Evolutionary conservation across 2,888 invertebrate species (phyloP).

Genomic region (Ichneumon xanthorius): DNA sequence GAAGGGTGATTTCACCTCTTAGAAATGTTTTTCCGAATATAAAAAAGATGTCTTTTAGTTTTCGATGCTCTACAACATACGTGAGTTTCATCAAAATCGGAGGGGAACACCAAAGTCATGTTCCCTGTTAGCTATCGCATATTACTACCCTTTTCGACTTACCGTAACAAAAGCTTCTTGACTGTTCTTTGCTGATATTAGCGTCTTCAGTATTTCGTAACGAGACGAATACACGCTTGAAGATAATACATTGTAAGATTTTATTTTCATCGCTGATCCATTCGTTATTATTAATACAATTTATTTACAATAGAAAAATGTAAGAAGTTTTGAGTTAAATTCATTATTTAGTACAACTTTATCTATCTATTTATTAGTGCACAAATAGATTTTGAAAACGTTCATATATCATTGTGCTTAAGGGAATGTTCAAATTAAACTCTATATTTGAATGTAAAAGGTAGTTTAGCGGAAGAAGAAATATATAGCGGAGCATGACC

Average conservation of each 20-base stretch:
- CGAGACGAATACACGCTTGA: background rate
- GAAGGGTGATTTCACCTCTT: too few relatives aligned
- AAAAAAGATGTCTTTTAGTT: too few relatives aligned
- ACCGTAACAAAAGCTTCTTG: too few relatives aligned
- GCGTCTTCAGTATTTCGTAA: background rate
- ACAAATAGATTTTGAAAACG: conserved; percentile 8
- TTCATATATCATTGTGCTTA: background rate
- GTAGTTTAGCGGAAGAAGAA: background rate
- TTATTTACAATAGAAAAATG: conserved; percentile 77
- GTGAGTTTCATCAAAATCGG: too few relatives aligned
- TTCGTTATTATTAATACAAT: conserved; percentile 67
- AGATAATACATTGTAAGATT: conserved; percentile 23
- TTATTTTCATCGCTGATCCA: conserved; percentile 32
- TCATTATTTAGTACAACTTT: conserved; percentile 25
- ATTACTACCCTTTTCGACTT: too few relatives aligned
- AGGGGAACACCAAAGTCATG: too few relatives aligned
- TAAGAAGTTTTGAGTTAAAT: conserved; percentile 48
- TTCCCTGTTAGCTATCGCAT: too few relatives aligned
- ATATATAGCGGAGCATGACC: conserved; percentile 21
- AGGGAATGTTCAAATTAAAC: background rate
- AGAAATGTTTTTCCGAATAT: too few relatives aligned
- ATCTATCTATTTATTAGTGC: too few relatives aligned
- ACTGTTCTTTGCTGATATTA: too few relatives aligned
- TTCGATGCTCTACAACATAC: too few relatives aligned
- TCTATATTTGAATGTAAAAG: conserved; percentile 7